These are phyloP conservation scores for Drosophila paramelanica DNA, from an alignment of 2,888 invertebrate genomes.

Conservation along the genomic window DNA sequence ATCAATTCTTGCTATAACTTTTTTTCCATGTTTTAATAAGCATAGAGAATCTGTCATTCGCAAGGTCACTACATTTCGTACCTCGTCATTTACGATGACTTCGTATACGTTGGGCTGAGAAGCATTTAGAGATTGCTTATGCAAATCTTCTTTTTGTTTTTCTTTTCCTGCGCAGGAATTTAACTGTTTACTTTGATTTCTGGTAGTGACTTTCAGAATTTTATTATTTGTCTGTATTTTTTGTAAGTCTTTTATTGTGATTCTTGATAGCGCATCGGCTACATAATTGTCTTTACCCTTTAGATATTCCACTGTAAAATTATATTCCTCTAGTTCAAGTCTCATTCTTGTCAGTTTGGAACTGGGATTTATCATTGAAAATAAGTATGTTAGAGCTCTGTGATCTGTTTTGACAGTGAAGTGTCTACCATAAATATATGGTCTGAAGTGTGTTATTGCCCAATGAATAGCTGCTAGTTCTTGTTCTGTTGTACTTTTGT, in stretches of 20 bases:
- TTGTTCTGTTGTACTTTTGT: too few relatives aligned
- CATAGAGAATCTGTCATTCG: neutral
- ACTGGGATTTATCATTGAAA: neutral
- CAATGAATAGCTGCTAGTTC: too few relatives aligned
- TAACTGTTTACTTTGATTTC: conserved; percentile 8
- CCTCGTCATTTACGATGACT: conserved; percentile 13
- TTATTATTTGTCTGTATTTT: too few relatives aligned
- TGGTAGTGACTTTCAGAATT: conserved; percentile 10
- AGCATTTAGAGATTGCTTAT: neutral
- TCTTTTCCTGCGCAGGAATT: conserved; percentile 16
- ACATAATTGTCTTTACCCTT: conserved; percentile 1
- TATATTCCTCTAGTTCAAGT: neutral
- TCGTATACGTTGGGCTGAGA: conserved; percentile 27
- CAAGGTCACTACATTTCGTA: neutral
- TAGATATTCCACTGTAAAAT: neutral
- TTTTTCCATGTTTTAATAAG: conserved; percentile 16
- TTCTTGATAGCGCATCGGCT: neutral
- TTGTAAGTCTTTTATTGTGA: too few relatives aligned
- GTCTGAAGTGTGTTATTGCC: too few relatives aligned
- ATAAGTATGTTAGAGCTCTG: neutral
- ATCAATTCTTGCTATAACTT: neutral
- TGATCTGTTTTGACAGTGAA: neutral
- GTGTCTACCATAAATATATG: conserved; percentile 16
- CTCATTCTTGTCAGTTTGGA: neutral
- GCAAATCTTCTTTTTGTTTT: too few relatives aligned